A percentile compares a stretch with the other conserved stretches of the same genome.
phyloP scores from a whole-genome alignment of 2,113 vertebrate species.

The Pica pica region DNA sequence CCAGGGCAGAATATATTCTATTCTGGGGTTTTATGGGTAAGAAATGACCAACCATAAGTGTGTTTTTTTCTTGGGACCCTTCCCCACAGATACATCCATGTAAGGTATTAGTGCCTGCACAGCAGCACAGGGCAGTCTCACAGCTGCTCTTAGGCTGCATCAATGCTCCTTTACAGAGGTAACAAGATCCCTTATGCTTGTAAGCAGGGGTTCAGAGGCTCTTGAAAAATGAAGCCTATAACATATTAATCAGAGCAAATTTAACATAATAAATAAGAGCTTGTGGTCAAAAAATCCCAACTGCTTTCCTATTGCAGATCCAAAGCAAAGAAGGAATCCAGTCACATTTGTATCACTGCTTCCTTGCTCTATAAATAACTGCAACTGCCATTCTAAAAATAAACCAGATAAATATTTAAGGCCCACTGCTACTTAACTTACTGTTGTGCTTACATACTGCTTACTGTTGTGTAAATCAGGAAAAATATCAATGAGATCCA shows the following conservation, averaged over 20 bases:
- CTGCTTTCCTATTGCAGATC: background rate
- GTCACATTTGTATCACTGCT: constrained; percentile 1
- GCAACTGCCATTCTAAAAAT: constrained; percentile 18
- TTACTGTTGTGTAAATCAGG: background rate
- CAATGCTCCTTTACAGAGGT: background rate
- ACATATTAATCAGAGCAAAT: background rate
- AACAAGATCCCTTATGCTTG: background rate
- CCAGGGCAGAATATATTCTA: background rate
- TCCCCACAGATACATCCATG: background rate
- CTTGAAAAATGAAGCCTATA: background rate
- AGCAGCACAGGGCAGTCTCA: background rate
- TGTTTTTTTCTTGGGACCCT: background rate
- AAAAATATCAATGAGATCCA: background rate
- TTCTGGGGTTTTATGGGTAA: background rate
- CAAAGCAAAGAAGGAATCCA: background rate
- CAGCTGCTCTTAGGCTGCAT: background rate
- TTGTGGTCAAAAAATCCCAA: accelerated
- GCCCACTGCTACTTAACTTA: background rate
- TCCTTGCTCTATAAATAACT: constrained; percentile 26
- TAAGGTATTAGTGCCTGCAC: background rate
- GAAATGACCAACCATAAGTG: background rate
- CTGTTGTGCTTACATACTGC: background rate
- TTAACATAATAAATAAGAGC: background rate
- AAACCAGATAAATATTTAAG: constrained; percentile 37
- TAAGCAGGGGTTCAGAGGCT: background rate